Evolutionary conservation across 2,113 vertebrate genomes (phyloP).

Genomic region (Catharus fuscescens): DNA sequence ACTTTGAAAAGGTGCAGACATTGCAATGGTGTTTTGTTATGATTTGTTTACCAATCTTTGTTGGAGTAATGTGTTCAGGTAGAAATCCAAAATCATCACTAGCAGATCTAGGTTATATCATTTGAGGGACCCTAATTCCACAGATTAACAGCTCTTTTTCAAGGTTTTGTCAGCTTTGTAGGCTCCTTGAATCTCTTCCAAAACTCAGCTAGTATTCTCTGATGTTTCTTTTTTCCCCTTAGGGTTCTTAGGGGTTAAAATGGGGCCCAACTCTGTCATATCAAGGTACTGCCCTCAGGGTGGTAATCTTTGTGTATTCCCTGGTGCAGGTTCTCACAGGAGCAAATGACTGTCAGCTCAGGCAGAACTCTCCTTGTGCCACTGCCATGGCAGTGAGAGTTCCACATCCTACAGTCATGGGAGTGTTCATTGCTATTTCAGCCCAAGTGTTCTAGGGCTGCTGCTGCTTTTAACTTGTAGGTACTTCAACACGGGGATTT

Average conservation of each 20-base stretch:
- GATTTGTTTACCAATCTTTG: neutral
- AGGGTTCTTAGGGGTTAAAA: neutral
- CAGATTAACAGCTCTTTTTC: neutral
- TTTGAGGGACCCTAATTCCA: neutral
- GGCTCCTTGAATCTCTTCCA: neutral
- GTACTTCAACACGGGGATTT: neutral
- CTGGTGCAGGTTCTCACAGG: neutral
- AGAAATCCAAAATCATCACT: neutral
- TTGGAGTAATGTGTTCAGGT: neutral
- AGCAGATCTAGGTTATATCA: neutral
- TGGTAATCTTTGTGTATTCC: neutral
- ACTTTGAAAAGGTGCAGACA: neutral
- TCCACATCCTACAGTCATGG: rapidly evolving
- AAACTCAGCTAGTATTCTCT: neutral
- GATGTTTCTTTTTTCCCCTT: neutral
- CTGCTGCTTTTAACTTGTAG: neutral
- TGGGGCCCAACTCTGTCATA: neutral
- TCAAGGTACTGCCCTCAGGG: neutral
- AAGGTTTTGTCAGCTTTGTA: neutral
- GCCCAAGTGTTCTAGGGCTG: neutral
- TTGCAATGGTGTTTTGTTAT: neutral
- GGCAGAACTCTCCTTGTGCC: neutral
- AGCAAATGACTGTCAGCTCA: neutral
- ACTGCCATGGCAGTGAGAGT: neutral
- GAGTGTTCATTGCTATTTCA: neutral